Evolutionary conservation across 2,113 vertebrate species (phyloP).

Genomic region (Laticauda colubrina): DNA sequence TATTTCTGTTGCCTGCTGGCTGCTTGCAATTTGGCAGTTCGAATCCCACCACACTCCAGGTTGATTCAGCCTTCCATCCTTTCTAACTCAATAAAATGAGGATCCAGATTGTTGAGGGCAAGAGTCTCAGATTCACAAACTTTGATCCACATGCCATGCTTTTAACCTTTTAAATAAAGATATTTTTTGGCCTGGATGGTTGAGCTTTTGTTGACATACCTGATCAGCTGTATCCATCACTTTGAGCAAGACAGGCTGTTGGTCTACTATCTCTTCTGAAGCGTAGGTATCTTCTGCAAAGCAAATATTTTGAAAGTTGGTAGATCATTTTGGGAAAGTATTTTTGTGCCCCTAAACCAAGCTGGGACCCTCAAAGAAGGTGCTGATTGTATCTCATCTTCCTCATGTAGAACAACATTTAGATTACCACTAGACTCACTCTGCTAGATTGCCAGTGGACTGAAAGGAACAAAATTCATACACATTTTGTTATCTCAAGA

Average conservation of each 20-base stretch:
- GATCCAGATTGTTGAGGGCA: no score
- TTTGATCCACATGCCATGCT: not conserved
- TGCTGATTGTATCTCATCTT: not conserved
- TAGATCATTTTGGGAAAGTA: not conserved
- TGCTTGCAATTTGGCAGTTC: no score
- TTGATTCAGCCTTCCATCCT: no score
- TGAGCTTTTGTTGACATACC: constrained; percentile 65
- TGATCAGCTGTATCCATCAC: constrained; percentile 91
- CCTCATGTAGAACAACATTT: not conserved
- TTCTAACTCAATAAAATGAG: no score
- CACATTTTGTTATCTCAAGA: not conserved
- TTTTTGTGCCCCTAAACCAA: not conserved
- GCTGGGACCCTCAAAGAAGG: not conserved
- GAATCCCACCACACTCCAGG: no score
- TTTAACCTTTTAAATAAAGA: not conserved
- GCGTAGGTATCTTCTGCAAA: constrained; percentile 87
- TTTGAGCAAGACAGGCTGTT: constrained; percentile 81
- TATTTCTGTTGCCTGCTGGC: no score
- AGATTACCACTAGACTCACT: not conserved
- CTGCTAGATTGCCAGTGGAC: no score
- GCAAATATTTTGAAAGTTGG: constrained; percentile 25
- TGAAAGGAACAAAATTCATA: not conserved
- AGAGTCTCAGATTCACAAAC: not conserved
- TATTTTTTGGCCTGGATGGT: not conserved
- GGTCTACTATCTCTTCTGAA: constrained; percentile 86